Evolutionary conservation across 2,888 invertebrate species (phyloP).

Genomic region (Caenorhabditis becei): DNA sequence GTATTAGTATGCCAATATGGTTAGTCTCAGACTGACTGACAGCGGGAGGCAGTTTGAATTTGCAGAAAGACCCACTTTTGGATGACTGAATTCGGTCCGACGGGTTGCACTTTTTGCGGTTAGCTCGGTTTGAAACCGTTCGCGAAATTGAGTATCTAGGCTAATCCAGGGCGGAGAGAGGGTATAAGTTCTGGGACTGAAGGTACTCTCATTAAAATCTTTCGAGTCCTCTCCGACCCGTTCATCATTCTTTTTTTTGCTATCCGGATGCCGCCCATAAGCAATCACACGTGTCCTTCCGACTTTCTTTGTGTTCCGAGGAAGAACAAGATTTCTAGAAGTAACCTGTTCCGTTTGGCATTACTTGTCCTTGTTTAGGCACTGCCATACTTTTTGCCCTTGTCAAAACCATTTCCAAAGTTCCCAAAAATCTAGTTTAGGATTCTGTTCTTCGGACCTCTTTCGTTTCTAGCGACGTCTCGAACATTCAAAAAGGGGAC

Average conservation of each 20-base stretch:
- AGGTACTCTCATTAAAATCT: background rate
- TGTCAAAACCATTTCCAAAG: too few species aligned
- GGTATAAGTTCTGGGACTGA: too few species aligned
- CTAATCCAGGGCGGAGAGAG: slow-evolving; percentile 18
- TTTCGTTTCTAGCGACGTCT: background rate
- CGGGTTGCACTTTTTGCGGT: slow-evolving; percentile 8
- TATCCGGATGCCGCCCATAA: slow-evolving; percentile 6
- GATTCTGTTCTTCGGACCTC: too few species aligned
- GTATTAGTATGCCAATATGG: slow-evolving; percentile 56
- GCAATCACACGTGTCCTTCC: slow-evolving; percentile 27
- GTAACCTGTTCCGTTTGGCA: slow-evolving; percentile 8
- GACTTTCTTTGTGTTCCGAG: background rate
- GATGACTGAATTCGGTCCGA: background rate
- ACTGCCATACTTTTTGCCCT: background rate
- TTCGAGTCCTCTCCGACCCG: background rate
- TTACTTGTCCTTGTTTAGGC: background rate
- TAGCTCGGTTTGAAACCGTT: background rate
- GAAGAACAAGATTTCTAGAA: background rate
- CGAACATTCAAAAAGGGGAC: background rate
- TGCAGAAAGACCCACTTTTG: background rate
- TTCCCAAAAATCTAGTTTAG: too few species aligned
- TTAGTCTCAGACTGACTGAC: background rate
- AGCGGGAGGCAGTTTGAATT: slow-evolving; percentile 26
- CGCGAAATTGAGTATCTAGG: background rate
- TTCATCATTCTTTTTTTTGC: background rate